phyloP scores from a whole-genome alignment of 2,797 vertebrate genomes.

The Alca torda region DNA sequence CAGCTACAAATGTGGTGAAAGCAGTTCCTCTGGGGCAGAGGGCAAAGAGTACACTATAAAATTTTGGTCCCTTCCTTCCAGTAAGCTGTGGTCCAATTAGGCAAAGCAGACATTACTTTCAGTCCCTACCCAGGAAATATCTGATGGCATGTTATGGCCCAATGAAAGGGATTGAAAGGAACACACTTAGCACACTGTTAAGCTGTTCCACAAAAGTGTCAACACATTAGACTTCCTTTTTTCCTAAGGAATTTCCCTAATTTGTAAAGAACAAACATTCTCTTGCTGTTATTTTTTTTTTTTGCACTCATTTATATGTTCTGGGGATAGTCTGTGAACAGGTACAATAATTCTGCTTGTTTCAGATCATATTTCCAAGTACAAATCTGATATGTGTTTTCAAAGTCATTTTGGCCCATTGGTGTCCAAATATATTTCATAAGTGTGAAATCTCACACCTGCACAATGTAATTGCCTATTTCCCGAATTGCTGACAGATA shows the following conservation, averaged over 20 bases:
- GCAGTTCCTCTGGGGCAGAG: not conserved
- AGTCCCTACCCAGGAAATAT: not conserved
- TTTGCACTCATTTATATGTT: not conserved
- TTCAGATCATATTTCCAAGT: constrained; percentile 13
- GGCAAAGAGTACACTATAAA: not conserved
- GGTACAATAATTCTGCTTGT: not conserved
- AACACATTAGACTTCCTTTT: not conserved
- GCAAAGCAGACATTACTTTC: not conserved
- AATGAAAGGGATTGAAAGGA: not conserved
- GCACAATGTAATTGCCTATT: not conserved
- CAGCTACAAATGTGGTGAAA: not conserved
- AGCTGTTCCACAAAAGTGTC: not conserved
- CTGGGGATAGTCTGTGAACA: not conserved
- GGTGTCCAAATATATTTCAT: not conserved
- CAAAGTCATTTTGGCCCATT: not conserved
- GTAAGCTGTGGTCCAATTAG: not conserved
- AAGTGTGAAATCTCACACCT: constrained; percentile 56
- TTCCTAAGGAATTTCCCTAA: constrained; percentile 4
- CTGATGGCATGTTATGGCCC: not conserved
- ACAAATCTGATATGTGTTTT: constrained; percentile 8
- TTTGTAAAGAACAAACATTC: constrained; percentile 10
- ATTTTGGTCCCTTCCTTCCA: not conserved
- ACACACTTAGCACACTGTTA: constrained; percentile 30
- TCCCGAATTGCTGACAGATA: not conserved
- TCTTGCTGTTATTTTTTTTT: constrained; percentile 10